Percentiles rank a stretch among this genome's conserved stretches.
Evolutionary conservation across 2,113 vertebrate genomes (phyloP).

Genomic region (Circaetus gallicus): DNA sequence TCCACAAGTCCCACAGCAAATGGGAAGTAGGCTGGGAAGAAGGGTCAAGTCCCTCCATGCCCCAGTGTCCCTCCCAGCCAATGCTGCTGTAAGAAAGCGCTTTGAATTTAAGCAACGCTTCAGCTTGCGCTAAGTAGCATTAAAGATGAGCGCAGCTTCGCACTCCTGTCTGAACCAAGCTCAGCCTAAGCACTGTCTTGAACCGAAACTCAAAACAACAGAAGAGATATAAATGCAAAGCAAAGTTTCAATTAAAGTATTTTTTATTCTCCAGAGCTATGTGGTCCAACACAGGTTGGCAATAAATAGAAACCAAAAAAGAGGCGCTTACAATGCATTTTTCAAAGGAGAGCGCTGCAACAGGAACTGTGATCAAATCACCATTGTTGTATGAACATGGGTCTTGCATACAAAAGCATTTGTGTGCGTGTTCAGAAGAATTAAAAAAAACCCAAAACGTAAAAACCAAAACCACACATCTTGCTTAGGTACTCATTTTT

Average conservation of each 20-base stretch:
- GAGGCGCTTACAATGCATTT: not conserved
- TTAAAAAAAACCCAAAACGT: not conserved
- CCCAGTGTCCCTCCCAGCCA: not conserved
- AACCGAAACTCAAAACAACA: not conserved
- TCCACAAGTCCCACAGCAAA: not conserved
- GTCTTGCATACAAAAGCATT: not conserved
- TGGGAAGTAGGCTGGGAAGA: not conserved
- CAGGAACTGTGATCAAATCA: not conserved
- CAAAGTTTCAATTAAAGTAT: not conserved
- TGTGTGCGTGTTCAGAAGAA: not conserved
- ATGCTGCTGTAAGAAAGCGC: accelerated
- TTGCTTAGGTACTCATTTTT: not conserved
- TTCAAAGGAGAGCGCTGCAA: not conserved
- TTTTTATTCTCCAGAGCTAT: not conserved
- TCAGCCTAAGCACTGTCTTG: not conserved
- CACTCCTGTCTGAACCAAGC: accelerated
- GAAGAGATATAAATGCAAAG: not conserved
- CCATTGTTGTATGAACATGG: not conserved
- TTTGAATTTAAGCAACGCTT: not conserved
- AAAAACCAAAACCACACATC: not conserved
- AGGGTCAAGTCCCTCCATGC: not conserved
- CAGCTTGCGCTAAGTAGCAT: not conserved
- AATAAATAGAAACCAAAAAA: not conserved
- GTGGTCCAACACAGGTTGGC: not conserved
- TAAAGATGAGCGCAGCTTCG: not conserved